Evolutionary conservation across 2,113 vertebrate species (phyloP).

Genomic region (Pterocles burchelli): DNA sequence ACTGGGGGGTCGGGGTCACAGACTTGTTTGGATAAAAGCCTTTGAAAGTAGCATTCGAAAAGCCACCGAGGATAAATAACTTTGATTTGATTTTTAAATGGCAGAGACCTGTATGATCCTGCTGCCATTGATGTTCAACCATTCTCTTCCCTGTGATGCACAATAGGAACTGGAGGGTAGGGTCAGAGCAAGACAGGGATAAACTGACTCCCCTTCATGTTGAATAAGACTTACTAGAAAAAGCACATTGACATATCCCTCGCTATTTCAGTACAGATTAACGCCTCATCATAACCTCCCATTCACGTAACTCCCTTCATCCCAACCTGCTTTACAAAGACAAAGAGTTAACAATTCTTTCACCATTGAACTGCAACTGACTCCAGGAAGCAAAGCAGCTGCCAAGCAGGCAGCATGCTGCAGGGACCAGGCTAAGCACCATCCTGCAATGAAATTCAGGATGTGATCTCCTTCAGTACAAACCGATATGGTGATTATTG

Average conservation of each 20-base stretch:
- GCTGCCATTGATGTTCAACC: accelerated
- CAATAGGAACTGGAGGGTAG: neutral
- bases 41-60: neutral
- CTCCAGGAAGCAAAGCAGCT: neutral
- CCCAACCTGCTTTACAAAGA: neutral
- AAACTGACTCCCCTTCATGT: neutral
- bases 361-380: neutral
- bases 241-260: neutral
- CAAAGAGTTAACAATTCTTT: neutral
- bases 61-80: neutral
- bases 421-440: neutral
- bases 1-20: neutral
- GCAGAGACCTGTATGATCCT: neutral
- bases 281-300: neutral
- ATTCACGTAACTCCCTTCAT: neutral
- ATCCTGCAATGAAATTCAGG: neutral
- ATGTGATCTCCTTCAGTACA: neutral
- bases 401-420: neutral
- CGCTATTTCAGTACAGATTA: neutral
- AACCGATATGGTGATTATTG: accelerated
- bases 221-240: neutral
- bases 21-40: neutral
- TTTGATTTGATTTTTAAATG: neutral
- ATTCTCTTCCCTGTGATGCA: neutral
- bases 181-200: neutral